phyloP scores from a whole-genome alignment of 2,797 vertebrate species.

The Bucorvus abyssinicus region DNA sequence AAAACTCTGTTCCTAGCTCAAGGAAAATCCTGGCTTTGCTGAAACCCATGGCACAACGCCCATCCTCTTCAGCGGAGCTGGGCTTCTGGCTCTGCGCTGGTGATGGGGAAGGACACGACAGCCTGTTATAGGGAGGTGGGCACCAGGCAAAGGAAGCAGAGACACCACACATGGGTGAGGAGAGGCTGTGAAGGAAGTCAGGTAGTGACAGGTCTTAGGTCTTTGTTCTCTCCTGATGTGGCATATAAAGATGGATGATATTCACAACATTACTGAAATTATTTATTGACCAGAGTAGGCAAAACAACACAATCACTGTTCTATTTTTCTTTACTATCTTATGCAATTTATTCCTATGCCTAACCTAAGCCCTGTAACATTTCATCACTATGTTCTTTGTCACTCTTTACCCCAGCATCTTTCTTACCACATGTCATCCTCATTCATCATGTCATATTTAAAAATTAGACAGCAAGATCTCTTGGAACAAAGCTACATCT shows the following conservation, averaged over 20 bases:
- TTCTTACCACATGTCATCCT: neutral
- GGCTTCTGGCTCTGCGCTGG: neutral
- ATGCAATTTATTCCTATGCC: neutral
- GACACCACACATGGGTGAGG: rapidly evolving
- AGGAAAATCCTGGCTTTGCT: neutral
- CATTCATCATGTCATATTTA: slow-evolving; percentile 35
- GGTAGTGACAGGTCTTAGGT: neutral
- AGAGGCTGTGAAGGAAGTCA: neutral
- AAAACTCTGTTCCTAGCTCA: neutral
- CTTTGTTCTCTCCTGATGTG: neutral
- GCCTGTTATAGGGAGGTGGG: neutral
- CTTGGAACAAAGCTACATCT: neutral
- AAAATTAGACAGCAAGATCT: neutral
- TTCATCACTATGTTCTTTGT: slow-evolving; percentile 14
- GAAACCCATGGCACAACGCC: neutral
- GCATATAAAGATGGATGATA: neutral
- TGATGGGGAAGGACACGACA: neutral
- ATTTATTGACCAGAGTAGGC: slow-evolving; percentile 25
- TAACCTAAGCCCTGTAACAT: neutral
- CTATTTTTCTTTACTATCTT: slow-evolving; percentile 39
- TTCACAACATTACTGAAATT: neutral
- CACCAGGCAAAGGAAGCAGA: rapidly evolving
- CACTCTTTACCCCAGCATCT: neutral
- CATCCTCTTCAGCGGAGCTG: neutral
- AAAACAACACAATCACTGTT: neutral